These are phyloP conservation scores for Rhea pennata DNA, from an alignment of 2,113 vertebrate species.

Conservation along the genomic window DNA sequence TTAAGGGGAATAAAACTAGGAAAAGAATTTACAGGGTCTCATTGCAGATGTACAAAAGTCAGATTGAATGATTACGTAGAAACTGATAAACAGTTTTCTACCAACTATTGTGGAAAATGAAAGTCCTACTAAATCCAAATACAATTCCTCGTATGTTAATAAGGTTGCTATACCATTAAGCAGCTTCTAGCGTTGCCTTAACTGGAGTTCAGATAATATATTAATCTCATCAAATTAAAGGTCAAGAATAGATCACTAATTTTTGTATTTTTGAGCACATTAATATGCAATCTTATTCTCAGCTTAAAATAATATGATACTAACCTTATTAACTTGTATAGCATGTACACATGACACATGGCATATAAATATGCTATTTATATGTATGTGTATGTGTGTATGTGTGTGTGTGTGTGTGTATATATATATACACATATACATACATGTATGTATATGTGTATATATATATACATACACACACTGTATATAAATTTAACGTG, in stretches of 20 bases:
- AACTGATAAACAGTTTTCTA: neutral
- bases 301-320: neutral
- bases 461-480: too few relatives aligned
- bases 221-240: too few relatives aligned
- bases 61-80: neutral
- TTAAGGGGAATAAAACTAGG: neutral
- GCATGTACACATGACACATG: rapidly evolving
- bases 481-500: too few relatives aligned
- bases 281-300: neutral
- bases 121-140: neutral
- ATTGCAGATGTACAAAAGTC: neutral
- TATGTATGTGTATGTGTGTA: too few relatives aligned
- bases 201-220: neutral
- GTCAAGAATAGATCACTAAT: neutral
- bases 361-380: too few relatives aligned
- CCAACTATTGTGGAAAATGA: neutral
- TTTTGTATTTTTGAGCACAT: neutral
- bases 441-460: too few relatives aligned
- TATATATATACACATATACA: too few relatives aligned
- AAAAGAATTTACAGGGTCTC: neutral
- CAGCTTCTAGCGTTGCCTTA: neutral
- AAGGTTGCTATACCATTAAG: neutral
- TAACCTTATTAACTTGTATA: neutral
- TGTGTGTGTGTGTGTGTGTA: too few relatives aligned
- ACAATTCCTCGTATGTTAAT: neutral